A percentile compares a stretch with the other conserved stretches of the same genome.
Conservation (phyloP, 2,797 vertebrate species). For the Ispidina lecontei region DNA sequence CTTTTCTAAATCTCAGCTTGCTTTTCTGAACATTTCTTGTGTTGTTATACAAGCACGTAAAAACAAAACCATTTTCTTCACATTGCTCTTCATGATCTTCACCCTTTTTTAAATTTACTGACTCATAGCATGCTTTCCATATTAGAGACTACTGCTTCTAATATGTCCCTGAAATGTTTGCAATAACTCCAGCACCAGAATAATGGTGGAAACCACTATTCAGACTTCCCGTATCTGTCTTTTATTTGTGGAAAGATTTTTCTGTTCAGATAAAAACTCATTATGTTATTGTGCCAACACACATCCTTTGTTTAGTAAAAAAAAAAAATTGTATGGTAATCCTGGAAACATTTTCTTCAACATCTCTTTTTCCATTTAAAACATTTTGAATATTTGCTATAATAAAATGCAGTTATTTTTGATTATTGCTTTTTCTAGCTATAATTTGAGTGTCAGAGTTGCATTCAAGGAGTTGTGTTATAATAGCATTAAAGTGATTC, state of each 20-base stretch:
- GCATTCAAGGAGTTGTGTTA: background rate
- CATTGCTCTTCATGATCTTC: background rate
- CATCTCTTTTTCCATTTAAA: background rate
- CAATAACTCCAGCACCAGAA: background rate
- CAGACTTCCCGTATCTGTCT: background rate
- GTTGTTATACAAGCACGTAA: background rate
- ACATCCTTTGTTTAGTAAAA: background rate
- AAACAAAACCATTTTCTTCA: background rate
- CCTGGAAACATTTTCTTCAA: background rate
- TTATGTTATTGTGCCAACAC: background rate
- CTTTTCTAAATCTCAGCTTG: background rate
- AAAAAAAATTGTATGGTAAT: background rate
- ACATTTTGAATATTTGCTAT: background rate
- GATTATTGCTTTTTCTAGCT: background rate
- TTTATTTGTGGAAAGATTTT: background rate
- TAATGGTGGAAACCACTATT: background rate
- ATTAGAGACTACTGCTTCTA: background rate
- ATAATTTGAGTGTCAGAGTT: background rate
- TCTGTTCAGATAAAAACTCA: background rate
- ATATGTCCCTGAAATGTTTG: background rate
- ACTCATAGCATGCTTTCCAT: background rate
- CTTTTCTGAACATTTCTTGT: background rate
- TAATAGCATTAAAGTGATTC: background rate
- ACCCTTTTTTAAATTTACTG: background rate
- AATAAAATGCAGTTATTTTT: slow-evolving; percentile 3